These are phyloP conservation scores for Pandemis cinnamomeana DNA, from an alignment of 2,888 invertebrate species.

Conservation along the genomic window DNA sequence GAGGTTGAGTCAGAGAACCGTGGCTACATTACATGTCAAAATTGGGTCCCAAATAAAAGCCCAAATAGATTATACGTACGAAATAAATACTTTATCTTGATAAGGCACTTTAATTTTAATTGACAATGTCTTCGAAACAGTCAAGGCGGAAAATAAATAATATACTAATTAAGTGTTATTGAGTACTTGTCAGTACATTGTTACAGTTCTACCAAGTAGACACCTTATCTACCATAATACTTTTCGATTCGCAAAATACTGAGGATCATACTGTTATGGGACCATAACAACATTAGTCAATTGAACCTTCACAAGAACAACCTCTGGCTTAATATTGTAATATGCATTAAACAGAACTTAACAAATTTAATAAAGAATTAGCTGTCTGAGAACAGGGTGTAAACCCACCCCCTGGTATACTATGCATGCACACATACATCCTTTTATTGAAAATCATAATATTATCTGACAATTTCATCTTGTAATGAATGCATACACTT, in stretches of 20 bases:
- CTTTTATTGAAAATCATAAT: slow-evolving; percentile 8
- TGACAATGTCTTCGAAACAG: slow-evolving; percentile 44
- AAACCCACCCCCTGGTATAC: not conserved
- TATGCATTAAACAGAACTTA: not conserved
- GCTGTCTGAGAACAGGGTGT: slow-evolving; percentile 2
- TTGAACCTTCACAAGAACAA: slow-evolving; percentile 27
- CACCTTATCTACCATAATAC: slow-evolving; percentile 48
- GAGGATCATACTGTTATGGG: slow-evolving; percentile 38
- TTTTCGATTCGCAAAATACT: slow-evolving; percentile 41
- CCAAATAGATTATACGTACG: slow-evolving; percentile 1
- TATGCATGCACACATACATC: slow-evolving; percentile 25
- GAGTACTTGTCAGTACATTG: not conserved
- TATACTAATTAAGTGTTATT: slow-evolving; percentile 3
- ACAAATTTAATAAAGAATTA: slow-evolving; percentile 4
- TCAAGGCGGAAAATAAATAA: slow-evolving; percentile 42
- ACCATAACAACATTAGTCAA: slow-evolving; percentile 26
- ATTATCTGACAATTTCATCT: not conserved
- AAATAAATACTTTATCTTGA: slow-evolving; percentile 34
- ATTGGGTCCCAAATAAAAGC: slow-evolving; percentile 15
- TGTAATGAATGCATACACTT: slow-evolving; percentile 19
- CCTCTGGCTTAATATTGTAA: slow-evolving; percentile 19
- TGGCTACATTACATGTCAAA: not conserved
- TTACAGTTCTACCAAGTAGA: slow-evolving; percentile 50
- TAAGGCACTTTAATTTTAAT: slow-evolving; percentile 49
- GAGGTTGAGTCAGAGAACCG: too few species aligned